phyloP scores from a whole-genome alignment of 1,140 invertebrate genomes.

The Aphidius ervi region DNA sequence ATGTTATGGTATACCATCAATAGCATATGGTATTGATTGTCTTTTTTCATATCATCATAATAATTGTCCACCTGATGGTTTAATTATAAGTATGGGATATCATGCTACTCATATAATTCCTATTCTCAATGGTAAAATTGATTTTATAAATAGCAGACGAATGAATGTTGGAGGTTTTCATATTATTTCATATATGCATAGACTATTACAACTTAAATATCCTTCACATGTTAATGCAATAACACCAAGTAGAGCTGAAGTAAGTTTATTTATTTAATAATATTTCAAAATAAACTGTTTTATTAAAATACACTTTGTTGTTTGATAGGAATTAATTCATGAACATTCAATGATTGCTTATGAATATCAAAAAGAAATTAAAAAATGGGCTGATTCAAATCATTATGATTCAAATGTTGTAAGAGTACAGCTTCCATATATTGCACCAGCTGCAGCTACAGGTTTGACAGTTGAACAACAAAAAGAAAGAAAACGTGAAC shows the following conservation, averaged over 20 bases:
- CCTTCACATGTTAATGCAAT: conserved; percentile 84
- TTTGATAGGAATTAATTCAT: conserved; percentile 67
- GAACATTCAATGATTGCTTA: conserved; percentile 73
- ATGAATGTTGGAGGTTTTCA: conserved; percentile 87
- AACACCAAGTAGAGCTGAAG: conserved; percentile 80
- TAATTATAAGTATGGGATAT: conserved; percentile 83
- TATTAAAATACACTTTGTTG: conserved; percentile 33
- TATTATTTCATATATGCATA: conserved; percentile 80
- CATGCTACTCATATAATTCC: conserved; percentile 86
- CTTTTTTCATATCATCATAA: conserved; percentile 77
- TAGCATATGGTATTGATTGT: conserved; percentile 84
- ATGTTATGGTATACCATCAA: conserved; percentile 81
- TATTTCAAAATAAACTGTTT: neutral
- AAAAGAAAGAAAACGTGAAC: conserved; percentile 78
- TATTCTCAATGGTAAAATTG: conserved; percentile 67
- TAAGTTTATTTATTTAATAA: conserved; percentile 34
- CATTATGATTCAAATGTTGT: conserved; percentile 82
- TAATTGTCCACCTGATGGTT: conserved; percentile 59
- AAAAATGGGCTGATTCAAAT: conserved; percentile 73
- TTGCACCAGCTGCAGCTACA: conserved; percentile 55
- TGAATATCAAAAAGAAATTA: conserved; percentile 76
- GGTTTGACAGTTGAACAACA: conserved; percentile 72
- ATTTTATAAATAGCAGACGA: conserved; percentile 67
- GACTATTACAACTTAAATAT: conserved; percentile 90
- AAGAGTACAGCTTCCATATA: conserved; percentile 80